These are phyloP conservation scores for Myotis planiceps DNA, from an alignment of 2,797 vertebrate species.

Conservation along the genomic window DNA sequence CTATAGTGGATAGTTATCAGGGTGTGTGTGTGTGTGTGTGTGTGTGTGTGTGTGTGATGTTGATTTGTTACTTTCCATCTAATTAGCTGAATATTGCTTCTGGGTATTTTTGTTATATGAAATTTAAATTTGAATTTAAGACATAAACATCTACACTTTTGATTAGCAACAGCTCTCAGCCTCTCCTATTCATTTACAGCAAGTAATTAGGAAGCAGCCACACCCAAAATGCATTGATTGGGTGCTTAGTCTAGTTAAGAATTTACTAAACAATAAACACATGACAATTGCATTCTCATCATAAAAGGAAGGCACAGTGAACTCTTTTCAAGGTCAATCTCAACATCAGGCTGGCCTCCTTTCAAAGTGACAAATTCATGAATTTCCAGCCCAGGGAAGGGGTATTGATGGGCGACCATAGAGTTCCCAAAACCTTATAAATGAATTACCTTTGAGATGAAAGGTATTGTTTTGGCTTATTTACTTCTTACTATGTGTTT, in stretches of 20 bases:
- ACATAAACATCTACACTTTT: background rate
- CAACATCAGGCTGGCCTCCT: background rate
- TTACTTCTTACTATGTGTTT: background rate
- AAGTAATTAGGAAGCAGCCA: background rate
- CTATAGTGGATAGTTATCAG: background rate
- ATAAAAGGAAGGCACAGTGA: rapidly evolving
- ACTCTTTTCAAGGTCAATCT: background rate
- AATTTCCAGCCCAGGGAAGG: background rate
- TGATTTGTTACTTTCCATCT: background rate
- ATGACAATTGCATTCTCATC: rapidly evolving
- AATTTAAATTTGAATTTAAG: background rate
- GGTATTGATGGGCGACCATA: rapidly evolving
- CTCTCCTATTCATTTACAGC: no score
- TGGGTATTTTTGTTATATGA: background rate
- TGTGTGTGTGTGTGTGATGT: no score
- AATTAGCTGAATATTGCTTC: background rate
- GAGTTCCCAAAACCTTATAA: background rate
- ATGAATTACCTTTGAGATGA: background rate
- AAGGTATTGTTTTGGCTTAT: background rate
- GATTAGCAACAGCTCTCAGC: background rate
- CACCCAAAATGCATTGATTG: background rate
- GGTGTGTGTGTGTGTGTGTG: no score
- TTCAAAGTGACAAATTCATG: rapidly evolving
- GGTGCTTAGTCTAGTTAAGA: background rate
- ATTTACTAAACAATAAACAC: background rate